Base-by-base conservation (phyloP, 2,888 invertebrate species). In the Calameuta idolon region DNA sequence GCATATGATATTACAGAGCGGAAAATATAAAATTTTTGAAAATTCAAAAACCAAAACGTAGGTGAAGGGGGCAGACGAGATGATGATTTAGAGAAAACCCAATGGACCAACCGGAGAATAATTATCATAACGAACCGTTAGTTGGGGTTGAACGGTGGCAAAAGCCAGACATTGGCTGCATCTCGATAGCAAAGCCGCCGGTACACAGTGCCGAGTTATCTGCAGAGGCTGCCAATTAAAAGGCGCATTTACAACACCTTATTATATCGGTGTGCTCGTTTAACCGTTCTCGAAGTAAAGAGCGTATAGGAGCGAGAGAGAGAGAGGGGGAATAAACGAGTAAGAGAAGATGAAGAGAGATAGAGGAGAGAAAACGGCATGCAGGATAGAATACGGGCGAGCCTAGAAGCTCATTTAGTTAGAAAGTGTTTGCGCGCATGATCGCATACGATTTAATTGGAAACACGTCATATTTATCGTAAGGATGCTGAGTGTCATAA, bases 221-320 rank as follows among this genome's bases (percentile, higher is more conserved):
- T 79, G 81, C 79, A 77, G 75, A 73, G 81, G 80, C 83, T 86
- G 84, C 86, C 85, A 85, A 85, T 87, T 85, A 85, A 86, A 85
- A 83, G 85, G 81, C 80, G 83, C 84, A 85, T 84, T 86, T 83
- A 85, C 85, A 85, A 86, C 86, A 85, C 86, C 84, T 85, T 85
- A 84, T 85, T 85, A 85, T 85, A 84, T 83, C 84, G 83, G 81
- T 80, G 81, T 79, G 81, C 81, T 81, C 81, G 81, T 82, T 84
- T 81, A 80, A 80, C 79, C 77, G 37, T 31, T 73, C 77, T 33
- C 71, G 69, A 68, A 40, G 35, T 34, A 55, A 71, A 55, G 34
- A 77, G 69, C 15, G 76, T 30, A 30, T 55, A 34, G 34, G 55
- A 75, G 71, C 34, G 37, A 34, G 73, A 68, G 71, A 30, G 34